Evolutionary conservation across 2,888 invertebrate species (phyloP).

Genomic region (Crossocerus cetratus): DNA sequence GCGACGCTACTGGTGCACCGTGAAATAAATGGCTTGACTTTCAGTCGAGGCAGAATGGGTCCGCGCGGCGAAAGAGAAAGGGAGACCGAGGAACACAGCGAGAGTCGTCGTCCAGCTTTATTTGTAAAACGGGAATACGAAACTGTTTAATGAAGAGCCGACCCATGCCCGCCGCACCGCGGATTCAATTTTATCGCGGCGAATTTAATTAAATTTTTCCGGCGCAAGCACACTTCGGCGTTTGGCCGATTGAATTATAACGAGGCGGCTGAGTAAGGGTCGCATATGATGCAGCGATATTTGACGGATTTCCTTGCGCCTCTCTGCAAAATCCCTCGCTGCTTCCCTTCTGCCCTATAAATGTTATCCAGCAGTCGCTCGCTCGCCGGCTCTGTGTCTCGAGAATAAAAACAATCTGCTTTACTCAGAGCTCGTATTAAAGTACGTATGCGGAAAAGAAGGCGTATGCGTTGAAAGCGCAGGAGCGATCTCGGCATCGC

Average conservation of each 20-base stretch:
- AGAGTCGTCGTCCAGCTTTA: too few relatives aligned
- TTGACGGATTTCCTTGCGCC: background rate
- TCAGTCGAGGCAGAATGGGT: too few relatives aligned
- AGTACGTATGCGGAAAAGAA: background rate
- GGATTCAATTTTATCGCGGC: background rate
- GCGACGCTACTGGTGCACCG: too few relatives aligned
- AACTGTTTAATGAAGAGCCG: too few relatives aligned
- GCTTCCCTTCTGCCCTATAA: background rate
- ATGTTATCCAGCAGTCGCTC: background rate
- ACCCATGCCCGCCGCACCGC: background rate
- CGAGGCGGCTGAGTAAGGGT: background rate
- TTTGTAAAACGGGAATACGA: too few relatives aligned
- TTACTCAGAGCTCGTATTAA: background rate
- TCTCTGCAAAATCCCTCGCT: background rate
- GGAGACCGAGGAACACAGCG: too few relatives aligned
- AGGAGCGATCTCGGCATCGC: background rate
- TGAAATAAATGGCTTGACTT: too few relatives aligned
- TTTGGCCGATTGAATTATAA: background rate
- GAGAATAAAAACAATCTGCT: background rate
- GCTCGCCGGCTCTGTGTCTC: background rate
- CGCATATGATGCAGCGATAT: background rate
- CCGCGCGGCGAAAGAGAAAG: too few relatives aligned
- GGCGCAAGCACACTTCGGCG: background rate
- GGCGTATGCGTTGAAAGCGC: background rate
- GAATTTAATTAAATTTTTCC: constrained; percentile 2